These are phyloP conservation scores for Neomicropteryx cornuta DNA, from an alignment of 1,140 invertebrate species.

Conservation along the genomic window DNA sequence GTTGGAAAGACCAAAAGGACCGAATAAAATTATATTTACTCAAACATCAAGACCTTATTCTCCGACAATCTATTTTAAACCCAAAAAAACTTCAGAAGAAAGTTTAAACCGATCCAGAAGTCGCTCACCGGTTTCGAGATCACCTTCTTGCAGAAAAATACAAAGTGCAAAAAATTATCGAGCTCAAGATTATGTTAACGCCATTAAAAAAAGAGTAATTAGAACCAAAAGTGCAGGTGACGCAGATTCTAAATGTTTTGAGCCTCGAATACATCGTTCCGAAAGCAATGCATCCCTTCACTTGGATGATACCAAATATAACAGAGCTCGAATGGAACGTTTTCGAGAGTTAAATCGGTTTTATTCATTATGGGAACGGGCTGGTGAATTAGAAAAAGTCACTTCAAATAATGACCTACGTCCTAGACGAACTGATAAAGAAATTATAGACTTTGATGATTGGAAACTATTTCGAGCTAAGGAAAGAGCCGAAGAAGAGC, in stretches of 20 bases:
- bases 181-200: constrained; percentile 11
- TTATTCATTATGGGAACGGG: constrained; percentile 75
- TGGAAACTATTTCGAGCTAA: constrained; percentile 72
- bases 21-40: constrained; percentile 22
- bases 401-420: constrained; percentile 58
- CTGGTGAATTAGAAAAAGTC: constrained; percentile 68
- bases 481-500: constrained; percentile 71
- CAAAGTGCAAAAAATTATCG: constrained; percentile 25
- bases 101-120: constrained; percentile 34
- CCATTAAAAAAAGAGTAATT: constrained; percentile 28
- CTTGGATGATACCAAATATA: constrained; percentile 53
- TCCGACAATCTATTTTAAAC: constrained; percentile 24
- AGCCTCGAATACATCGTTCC: too few species aligned
- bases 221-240: constrained; percentile 53
- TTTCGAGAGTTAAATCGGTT: constrained; percentile 81
- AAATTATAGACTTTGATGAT: constrained; percentile 76
- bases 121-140: constrained; percentile 46
- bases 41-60: constrained; percentile 29
- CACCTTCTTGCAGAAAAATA: constrained; percentile 44
- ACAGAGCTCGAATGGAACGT: constrained; percentile 59
- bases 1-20: constrained; percentile 13
- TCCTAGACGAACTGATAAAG: constrained; percentile 57
- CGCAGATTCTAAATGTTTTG: constrained; percentile 38
- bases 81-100: constrained; percentile 6
- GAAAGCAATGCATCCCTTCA: constrained; percentile 37